Base-by-base conservation (phyloP, 2,888 invertebrate species). In the Malachius bipustulatus region DNA sequence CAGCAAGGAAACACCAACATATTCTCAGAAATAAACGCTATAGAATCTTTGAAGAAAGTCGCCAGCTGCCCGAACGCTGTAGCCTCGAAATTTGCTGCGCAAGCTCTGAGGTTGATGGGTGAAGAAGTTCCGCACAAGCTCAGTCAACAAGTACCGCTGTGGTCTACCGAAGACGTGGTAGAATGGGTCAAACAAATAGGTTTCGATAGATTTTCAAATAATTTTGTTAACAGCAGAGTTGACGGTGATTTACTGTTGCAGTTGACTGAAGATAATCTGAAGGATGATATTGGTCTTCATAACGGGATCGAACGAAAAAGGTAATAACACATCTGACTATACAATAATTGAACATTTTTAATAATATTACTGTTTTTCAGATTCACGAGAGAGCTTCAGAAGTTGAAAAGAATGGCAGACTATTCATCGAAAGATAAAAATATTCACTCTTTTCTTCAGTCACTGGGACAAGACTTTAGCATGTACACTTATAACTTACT, bases 141-240 rank as follows among this genome's bases (percentile, higher is more conserved):
- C 37, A 93, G 94, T 19, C 96, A 97, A 59, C 96, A 97, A 63
- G 96, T 97, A 26, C 97, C 97, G 1, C 70, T 96, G 4, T 98
- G 98, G 98, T 91, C 91, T 0, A 81, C 81, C 12, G 89, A 89
- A 60, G 97, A 98, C 60, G 97, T 98, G 0, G 73, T 83, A 48
- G 93, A 96, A 64, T 98, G 97, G 97, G 90, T 98, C 1, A 90
- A 89, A 57, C 96, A 97, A 71, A 93, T 94, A 52, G 94, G 94
- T 0, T 97, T 96, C 60, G 73, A 75, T 10, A 81, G 84, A 54
- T 90, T 82, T 50, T 78, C 83, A 2, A 70, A 66, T 2, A 82
- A 82, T 58, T 97, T 98, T 59, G 75, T 78, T 29, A 83, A 85
- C 36, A 90, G 93, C 54, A 75, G 88, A 60, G 96, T 98, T 16